Percentiles rank a stretch among this genome's conserved stretches.
Evolutionary conservation across 2,888 invertebrate genomes (phyloP).

Genomic region (Oligia strigilis): DNA sequence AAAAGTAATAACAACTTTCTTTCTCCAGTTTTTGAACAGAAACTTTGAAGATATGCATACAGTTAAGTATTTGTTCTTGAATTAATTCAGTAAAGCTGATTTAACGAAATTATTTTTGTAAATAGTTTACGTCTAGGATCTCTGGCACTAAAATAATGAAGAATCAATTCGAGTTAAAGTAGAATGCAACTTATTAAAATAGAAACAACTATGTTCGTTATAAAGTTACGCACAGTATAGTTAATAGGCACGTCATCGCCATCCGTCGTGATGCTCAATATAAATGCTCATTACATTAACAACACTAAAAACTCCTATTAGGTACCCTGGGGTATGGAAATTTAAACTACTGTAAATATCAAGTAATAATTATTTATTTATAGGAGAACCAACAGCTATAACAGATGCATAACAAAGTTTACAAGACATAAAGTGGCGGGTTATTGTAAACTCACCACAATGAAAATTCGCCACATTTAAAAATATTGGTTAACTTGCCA

Average conservation of each 20-base stretch:
- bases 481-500: too few species aligned
- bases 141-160: neutral
- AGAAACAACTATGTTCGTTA: neutral
- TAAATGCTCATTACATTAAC: neutral
- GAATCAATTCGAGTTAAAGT: neutral
- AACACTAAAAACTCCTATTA: neutral
- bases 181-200: neutral
- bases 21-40: conserved; percentile 40
- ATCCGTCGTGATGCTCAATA: neutral
- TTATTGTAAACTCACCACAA: too few species aligned
- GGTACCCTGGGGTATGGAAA: neutral
- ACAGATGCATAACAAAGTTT: too few species aligned
- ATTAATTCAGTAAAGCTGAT: neutral
- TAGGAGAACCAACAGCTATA: too few species aligned
- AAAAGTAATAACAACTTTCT: conserved; percentile 35
- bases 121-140: neutral
- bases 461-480: too few species aligned
- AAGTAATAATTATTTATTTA: neutral
- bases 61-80: conserved; percentile 24
- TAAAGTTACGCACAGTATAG: neutral
- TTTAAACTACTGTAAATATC: neutral
- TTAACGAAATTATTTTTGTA: neutral
- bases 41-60: conserved; percentile 11
- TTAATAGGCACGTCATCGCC: neutral
- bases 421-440: too few species aligned